These are phyloP conservation scores for Coilia nasus DNA, from an alignment of 2,797 vertebrate genomes.

Conservation along the genomic window DNA sequence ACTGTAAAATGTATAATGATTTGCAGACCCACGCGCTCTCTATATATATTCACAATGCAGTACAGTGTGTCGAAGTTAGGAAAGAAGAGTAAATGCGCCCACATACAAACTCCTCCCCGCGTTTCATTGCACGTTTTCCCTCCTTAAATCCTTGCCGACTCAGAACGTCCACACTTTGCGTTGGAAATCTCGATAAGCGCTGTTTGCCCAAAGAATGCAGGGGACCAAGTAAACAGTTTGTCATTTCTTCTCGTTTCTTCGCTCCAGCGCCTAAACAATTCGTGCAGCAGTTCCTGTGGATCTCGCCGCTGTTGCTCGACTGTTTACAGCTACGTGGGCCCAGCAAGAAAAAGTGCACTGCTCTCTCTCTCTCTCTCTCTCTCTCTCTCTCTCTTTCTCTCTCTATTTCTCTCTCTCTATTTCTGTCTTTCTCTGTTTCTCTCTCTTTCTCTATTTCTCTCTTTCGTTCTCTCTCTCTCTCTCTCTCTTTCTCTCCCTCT, in stretches of 20 bases:
- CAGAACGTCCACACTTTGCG: slow-evolving; percentile 65
- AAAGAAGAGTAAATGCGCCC: slow-evolving; percentile 3
- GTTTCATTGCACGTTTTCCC: not conserved
- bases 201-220: slow-evolving; percentile 67
- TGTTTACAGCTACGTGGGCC: not conserved
- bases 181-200: slow-evolving; percentile 51
- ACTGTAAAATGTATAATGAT: slow-evolving; percentile 65
- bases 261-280: slow-evolving; percentile 79
- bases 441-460: not conserved
- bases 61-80: not conserved
- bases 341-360: not conserved
- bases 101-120: not conserved
- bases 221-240: slow-evolving; percentile 78
- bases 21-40: slow-evolving; percentile 51
- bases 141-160: slow-evolving; percentile 48
- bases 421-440: not conserved
- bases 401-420: no score
- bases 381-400: no score
- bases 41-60: not conserved
- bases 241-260: slow-evolving; percentile 77
- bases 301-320: not conserved
- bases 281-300: slow-evolving; percentile 64
- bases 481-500: slow-evolving; percentile 5
- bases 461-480: not conserved
- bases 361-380: no score